Conservation (phyloP, 92 coral and sea anemone species). For the Plumapathes pennacea region DNA sequence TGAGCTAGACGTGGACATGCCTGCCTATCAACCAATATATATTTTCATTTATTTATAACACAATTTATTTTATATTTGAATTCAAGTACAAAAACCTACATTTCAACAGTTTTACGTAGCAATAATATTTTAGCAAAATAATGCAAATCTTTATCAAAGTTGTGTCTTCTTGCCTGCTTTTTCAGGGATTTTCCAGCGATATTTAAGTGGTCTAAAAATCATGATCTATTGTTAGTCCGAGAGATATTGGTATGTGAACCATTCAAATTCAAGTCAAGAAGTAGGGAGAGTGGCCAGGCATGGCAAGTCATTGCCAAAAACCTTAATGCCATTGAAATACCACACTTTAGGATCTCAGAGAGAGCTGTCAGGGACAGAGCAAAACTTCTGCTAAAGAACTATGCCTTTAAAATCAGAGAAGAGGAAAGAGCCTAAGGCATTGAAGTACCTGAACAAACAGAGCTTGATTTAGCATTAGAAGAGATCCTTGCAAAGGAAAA, state of each 20-base stretch:
- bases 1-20: neutral
- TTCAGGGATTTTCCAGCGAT: too few species aligned
- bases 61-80: too few species aligned
- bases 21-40: too few species aligned
- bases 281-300: conserved; percentile 14
- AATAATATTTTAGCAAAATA: too few species aligned
- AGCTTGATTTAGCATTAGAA: conserved; percentile 6
- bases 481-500: conserved; percentile 3
- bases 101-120: too few species aligned
- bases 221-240: too few species aligned
- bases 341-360: conserved; percentile 17
- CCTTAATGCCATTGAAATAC: conserved; percentile 14
- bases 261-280: conserved; percentile 5
- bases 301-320: conserved; percentile 14
- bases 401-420: neutral
- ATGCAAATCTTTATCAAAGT: too few species aligned
- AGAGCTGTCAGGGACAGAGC: conserved; percentile 13
- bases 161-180: too few species aligned
- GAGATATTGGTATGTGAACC: conserved; percentile 4
- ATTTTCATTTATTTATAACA: too few species aligned
- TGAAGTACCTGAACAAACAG: conserved; percentile 8
- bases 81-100: too few species aligned
- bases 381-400: conserved; percentile 1
- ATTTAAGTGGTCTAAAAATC: too few species aligned
- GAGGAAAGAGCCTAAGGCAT: conserved; percentile 4